phyloP scores from a whole-genome alignment of 2,888 invertebrate genomes.

The Megamerina dolium region DNA sequence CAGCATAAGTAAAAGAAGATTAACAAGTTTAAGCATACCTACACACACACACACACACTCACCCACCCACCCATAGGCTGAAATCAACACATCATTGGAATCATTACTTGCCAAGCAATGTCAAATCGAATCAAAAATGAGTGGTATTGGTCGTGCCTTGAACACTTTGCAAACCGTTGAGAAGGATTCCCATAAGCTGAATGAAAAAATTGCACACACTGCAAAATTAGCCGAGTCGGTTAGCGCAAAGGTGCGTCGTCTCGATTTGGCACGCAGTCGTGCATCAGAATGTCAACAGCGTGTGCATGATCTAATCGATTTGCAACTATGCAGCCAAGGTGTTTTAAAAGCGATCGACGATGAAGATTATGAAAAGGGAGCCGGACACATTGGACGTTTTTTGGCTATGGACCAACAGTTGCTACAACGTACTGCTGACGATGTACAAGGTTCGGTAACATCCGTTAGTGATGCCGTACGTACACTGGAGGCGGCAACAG shows the following conservation, averaged over 20 bases:
- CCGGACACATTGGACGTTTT: conserved; percentile 91
- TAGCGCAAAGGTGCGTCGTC: conserved; percentile 81
- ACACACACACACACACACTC: too few relatives aligned
- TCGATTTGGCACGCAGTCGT: conserved; percentile 81
- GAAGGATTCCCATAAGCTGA: conserved; percentile 70
- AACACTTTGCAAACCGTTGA: conserved; percentile 68
- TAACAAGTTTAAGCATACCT: too few relatives aligned
- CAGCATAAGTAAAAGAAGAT: too few relatives aligned
- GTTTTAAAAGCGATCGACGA: conserved; percentile 89
- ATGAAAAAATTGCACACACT: conserved; percentile 79
- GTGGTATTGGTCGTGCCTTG: conserved; percentile 72
- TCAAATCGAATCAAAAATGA: conserved; percentile 72
- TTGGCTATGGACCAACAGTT: conserved; percentile 85
- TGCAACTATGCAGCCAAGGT: conserved; percentile 95
- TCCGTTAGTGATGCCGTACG: conserved; percentile 48
- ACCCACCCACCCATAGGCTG: too few relatives aligned
- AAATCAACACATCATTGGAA: conserved; percentile 63
- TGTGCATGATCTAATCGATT: conserved; percentile 89
- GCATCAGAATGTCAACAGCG: conserved; percentile 92
- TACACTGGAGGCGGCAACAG: conserved; percentile 67
- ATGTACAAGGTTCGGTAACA: conserved; percentile 58
- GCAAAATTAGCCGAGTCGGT: conserved; percentile 88
- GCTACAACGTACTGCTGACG: conserved; percentile 67
- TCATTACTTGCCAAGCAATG: conserved; percentile 67
- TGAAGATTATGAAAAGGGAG: conserved; percentile 94